These are phyloP conservation scores for Gyps fulvus DNA, from an alignment of 2,113 vertebrate species.

Conservation along the genomic window DNA sequence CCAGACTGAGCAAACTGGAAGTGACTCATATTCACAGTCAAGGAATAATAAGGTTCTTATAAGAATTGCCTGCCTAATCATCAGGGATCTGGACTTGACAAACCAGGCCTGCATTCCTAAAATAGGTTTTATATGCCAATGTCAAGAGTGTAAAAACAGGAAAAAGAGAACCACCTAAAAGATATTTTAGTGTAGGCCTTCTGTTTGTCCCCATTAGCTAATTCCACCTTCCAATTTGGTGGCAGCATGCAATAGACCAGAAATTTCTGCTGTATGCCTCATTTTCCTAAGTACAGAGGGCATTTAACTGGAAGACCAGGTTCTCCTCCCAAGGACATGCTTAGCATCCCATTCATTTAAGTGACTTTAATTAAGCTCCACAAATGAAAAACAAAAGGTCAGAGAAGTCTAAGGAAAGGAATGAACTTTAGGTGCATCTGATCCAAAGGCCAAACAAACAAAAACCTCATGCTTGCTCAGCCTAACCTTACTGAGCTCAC, in stretches of 20 bases:
- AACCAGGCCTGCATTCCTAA: neutral
- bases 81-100: neutral
- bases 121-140: neutral
- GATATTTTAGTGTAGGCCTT: neutral
- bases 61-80: neutral
- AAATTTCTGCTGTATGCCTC: neutral
- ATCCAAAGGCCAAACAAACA: constrained; percentile 7
- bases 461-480: neutral
- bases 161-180: neutral
- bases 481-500: neutral
- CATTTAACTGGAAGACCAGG: neutral
- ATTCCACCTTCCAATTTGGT: neutral
- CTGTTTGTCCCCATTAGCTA: neutral
- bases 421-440: neutral
- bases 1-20: neutral
- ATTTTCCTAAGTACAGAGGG: neutral
- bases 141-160: neutral
- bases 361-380: neutral
- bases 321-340: neutral
- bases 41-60: neutral
- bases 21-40: neutral
- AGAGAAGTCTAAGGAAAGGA: neutral
- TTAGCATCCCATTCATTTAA: neutral
- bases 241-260: neutral
- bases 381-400: neutral